Conservation (phyloP, 37 sponge, comb jelly and placozoan species). For the Beroe forskalii region DNA sequence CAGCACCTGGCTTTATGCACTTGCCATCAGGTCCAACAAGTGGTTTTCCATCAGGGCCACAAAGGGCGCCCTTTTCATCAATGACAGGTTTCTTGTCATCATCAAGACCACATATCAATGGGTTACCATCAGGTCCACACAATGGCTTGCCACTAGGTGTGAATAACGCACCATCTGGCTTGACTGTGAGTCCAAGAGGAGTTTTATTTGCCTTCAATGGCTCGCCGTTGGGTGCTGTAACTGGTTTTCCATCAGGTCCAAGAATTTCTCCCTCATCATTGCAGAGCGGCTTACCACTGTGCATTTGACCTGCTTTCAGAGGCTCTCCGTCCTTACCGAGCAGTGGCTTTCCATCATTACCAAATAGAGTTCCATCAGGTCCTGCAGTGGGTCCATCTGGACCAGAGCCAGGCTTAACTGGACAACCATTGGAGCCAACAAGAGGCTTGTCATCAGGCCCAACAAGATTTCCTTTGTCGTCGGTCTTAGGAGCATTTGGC, state of each 20-base stretch:
- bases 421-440: slow-evolving; percentile 29
- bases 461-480: slow-evolving; percentile 55
- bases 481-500: slow-evolving; percentile 54
- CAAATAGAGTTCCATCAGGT: slow-evolving; percentile 63
- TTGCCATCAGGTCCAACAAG: slow-evolving; percentile 65
- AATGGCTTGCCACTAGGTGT: slow-evolving; percentile 59
- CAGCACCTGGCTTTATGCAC: slow-evolving; percentile 62
- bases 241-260: slow-evolving; percentile 64
- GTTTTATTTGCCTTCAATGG: slow-evolving; percentile 51
- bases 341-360: slow-evolving; percentile 52
- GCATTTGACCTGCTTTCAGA: slow-evolving; percentile 61
- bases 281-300: slow-evolving; percentile 49
- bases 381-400: slow-evolving; percentile 65
- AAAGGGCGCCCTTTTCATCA: slow-evolving; percentile 58
- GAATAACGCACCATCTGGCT: slow-evolving; percentile 31
- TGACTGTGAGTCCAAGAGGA: slow-evolving; percentile 13
- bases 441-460: slow-evolving; percentile 64
- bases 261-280: slow-evolving; percentile 54
- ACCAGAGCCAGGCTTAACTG: slow-evolving; percentile 48
- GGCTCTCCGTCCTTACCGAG: slow-evolving; percentile 54
- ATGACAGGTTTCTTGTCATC: slow-evolving; percentile 36
- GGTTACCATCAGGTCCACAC: slow-evolving; percentile 62
- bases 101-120: slow-evolving; percentile 48
- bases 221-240: slow-evolving; percentile 26
- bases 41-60: slow-evolving; percentile 60